A percentile compares a stretch with the other conserved stretches of the same genome.
Conservation (phyloP, 2,113 vertebrate species). For the Rhombomys opimus region DNA sequence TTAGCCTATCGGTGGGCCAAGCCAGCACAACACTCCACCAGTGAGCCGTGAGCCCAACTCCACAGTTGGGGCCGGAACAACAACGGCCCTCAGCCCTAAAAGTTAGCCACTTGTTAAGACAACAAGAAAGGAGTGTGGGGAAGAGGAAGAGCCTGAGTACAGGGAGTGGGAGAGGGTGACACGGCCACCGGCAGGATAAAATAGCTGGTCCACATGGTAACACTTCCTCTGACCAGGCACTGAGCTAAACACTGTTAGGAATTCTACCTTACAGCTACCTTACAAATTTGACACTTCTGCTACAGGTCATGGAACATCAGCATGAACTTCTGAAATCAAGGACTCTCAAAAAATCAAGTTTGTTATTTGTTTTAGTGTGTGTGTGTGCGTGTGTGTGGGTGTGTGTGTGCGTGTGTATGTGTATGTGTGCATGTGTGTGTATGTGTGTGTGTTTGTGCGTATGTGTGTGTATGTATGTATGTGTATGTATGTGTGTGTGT, state of each 20-base stretch:
- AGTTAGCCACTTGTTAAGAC: not conserved
- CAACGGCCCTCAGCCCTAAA: not conserved
- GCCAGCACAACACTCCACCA: not conserved
- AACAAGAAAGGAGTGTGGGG: rapidly evolving
- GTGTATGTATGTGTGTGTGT: too few relatives aligned
- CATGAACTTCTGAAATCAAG: not conserved
- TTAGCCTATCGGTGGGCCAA: not conserved
- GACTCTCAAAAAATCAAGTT: not conserved
- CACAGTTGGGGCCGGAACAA: not conserved
- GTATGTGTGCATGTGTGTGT: too few relatives aligned
- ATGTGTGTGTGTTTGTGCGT: too few relatives aligned
- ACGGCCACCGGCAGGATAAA: too few relatives aligned
- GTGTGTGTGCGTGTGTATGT: too few relatives aligned
- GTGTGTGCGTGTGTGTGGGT: not conserved
- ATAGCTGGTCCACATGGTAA: rapidly evolving
- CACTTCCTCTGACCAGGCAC: not conserved
- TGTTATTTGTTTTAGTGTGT: not conserved
- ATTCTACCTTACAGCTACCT: not conserved
- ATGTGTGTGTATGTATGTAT: not conserved
- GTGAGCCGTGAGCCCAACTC: not conserved
- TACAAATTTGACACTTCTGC: not conserved
- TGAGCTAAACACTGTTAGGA: not conserved
- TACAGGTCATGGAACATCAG: not conserved
- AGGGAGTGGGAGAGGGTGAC: rapidly evolving
- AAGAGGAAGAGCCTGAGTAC: not conserved